Evolutionary conservation across 2,888 invertebrate genomes (phyloP), one percentile per base, ranked within the genome.

Genomic region (Heliconius hortense): DNA sequence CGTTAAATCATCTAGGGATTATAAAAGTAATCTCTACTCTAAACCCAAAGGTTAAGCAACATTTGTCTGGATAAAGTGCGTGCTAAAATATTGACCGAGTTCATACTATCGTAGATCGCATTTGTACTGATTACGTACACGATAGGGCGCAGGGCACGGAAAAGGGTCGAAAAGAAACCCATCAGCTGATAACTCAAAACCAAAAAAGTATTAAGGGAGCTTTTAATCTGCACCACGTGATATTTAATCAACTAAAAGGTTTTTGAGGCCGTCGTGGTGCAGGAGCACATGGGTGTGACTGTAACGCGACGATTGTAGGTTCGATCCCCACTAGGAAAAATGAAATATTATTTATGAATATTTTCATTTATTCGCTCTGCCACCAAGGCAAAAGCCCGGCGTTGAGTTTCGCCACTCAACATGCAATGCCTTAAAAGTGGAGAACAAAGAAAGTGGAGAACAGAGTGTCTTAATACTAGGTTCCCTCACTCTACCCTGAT

Each of bases 61-160:
- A 92, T 92, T 92, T 90, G 88, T 92, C 89, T 86, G 88, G 89
- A 90, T 91, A 86, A 88, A 89, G 88, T 88, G 89, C 87, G 88
- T 89, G 89, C 85, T 92, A 90, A 92, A 92, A 90, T 92, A 92
- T 93, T 90, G 91, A 91, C 84, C 86, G 86, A 86, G 80, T 82
- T 82, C 79, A 84, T 84, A 84, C 86, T 89, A 90, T 90, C 89
- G 87, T 81, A 84, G 84, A 89, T 88, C 90, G 86, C 90, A 92
- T 92, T 93, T 92, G 88, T 91, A 88, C 90, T 91, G 90, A 92
- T 93, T 92, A 92, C 87, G 82, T 71, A 70, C 85, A 28, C 72
- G 83, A 82, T 84, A 84, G 84, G 79, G 80, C 80, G 80, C 69
- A 81, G 77, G 78, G 80, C 72, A 81, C 76, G 76, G 73, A 76